Base-by-base conservation (phyloP, 2,797 vertebrate species). In the Myripristis murdjan region DNA sequence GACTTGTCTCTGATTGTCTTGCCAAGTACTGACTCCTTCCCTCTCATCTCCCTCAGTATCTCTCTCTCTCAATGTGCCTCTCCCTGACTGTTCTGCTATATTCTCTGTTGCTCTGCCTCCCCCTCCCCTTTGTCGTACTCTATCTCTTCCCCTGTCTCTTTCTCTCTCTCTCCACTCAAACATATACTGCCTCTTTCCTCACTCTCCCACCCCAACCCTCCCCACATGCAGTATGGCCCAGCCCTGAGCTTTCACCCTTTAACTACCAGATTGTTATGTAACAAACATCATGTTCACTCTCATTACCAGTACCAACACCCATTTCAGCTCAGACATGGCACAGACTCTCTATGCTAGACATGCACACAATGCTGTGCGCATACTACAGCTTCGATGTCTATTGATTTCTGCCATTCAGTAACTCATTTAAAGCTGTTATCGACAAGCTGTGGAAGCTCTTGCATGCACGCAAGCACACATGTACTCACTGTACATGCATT, bases 241-340 rank as follows among this genome's bases (percentile, higher is more conserved):
- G 82, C 87, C 82, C 84, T 87, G 75, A 90, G 90, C 83, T 77
- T 83, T 78, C 59, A 86, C 87, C 83, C 83, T 71, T 80, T 79
- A 85, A 86, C 82, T 57, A 79, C 56, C 61, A 84, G 62, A 67
- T 79, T 71, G 70, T 93, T 92, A 91, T 76, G 58, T 92, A 92
- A 92, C 76, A 63, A 35, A 53, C 82, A 75, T 76, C 59, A 73
- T 83, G 76, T 60, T 85, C 73, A 68, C 74, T 49, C 57, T 69
- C 77, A 60, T 66, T 14, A 52, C 23, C 43, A 79, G 63, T n/a
- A 80, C 76, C 57, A 82, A 70, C 59, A 69, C 49, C 35, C 56
- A 23, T 59, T 64, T 69, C 15, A 56, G 22, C 49, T 72, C 66
- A 6, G 31, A 64, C 22, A 15, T 41, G 23, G 64, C 47, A 60